Conservation (phyloP, 37 sponge, comb jelly and placozoan genomes). For the Cliona cf. orientalis region DNA sequence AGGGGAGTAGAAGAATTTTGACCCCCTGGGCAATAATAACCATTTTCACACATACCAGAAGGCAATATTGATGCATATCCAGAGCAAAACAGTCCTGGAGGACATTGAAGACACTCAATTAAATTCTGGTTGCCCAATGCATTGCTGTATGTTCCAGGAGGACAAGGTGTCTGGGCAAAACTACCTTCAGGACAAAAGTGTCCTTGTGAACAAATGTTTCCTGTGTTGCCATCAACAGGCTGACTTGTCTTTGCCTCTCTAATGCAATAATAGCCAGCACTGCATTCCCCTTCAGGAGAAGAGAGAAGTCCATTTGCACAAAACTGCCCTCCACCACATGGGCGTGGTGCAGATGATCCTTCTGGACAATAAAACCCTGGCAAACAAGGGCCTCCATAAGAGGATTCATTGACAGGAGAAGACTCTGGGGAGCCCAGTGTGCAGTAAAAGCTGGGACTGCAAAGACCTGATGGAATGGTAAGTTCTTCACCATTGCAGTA, state of each 20-base stretch:
- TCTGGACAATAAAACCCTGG: constrained; percentile 1
- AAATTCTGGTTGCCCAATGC: background rate
- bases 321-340: constrained; percentile 1
- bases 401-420: background rate
- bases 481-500: background rate
- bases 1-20: background rate
- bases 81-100: background rate
- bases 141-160: background rate
- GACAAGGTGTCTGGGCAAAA: background rate
- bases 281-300: background rate
- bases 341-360: constrained; percentile 2
- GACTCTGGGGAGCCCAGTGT: too few species aligned
- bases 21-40: background rate
- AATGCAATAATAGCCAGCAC: background rate
- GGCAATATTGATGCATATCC: background rate
- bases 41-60: background rate
- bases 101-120: background rate
- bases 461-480: background rate
- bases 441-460: constrained; percentile 14
- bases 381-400: constrained; percentile 21
- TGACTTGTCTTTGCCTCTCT: background rate
- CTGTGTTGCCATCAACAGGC: background rate
- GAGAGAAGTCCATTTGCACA: background rate
- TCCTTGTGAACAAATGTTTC: background rate
- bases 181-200: background rate